Conservation (phyloP, 2,888 invertebrate species). For the Atrina japonica region DNA sequence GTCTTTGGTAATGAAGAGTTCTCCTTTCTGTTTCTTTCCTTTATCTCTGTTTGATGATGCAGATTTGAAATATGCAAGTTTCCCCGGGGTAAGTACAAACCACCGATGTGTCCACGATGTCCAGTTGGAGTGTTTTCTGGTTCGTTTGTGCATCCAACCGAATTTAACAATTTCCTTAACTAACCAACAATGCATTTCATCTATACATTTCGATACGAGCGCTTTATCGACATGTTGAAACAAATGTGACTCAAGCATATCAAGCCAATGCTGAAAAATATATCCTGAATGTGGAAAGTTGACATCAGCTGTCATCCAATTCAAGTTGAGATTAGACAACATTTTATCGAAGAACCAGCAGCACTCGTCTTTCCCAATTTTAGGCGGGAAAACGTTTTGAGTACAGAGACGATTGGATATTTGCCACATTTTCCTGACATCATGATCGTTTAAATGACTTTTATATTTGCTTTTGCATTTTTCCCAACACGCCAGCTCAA, state of each 20-base stretch:
- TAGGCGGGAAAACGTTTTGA: constrained; percentile 42
- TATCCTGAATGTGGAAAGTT: background rate
- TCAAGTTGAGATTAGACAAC: background rate
- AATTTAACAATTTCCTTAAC: constrained; percentile 46
- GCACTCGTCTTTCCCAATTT: constrained; percentile 27
- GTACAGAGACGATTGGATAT: constrained; percentile 41
- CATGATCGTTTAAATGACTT: constrained; percentile 14
- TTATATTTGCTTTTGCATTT: constrained; percentile 22
- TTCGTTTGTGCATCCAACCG: constrained; percentile 49
- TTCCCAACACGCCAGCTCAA: constrained; percentile 27
- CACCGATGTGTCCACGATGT: constrained; percentile 47
- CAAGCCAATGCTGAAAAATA: background rate
- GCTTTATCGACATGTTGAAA: constrained; percentile 16
- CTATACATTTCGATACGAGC: constrained; percentile 22
- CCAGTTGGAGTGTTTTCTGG: constrained; percentile 47
- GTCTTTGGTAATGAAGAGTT: constrained; percentile 1
- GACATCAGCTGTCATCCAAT: background rate
- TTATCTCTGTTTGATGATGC: background rate
- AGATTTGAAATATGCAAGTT: constrained; percentile 38
- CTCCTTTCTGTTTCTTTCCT: background rate
- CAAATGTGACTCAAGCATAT: background rate
- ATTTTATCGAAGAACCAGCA: constrained; percentile 46
- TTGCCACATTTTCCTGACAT: constrained; percentile 37
- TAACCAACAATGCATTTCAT: constrained; percentile 43
- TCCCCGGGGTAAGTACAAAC: constrained; percentile 42